phyloP scores from a whole-genome alignment of 64 coral and sea anemone genomes.

The Montipora efflorescens region DNA sequence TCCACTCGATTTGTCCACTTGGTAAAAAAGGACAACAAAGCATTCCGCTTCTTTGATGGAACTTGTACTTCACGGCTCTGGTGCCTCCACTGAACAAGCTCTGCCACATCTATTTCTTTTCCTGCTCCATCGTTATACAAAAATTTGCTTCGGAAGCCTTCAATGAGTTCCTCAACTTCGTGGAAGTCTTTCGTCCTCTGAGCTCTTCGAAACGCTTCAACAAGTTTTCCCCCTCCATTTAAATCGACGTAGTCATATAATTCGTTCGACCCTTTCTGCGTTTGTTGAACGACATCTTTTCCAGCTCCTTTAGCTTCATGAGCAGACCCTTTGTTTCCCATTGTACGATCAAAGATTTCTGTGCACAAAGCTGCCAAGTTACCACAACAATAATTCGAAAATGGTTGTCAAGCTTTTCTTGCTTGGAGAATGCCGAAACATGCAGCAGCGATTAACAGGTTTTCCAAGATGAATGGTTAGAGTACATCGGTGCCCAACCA shows the following conservation, averaged over 20 bases:
- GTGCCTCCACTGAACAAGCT: constrained; percentile 66
- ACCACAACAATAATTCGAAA: neutral
- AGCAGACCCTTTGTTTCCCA: constrained; percentile 73
- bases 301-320: constrained; percentile 77
- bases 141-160: constrained; percentile 61
- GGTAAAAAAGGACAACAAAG: neutral
- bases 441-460: too few relatives aligned
- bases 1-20: constrained; percentile 10
- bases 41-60: neutral
- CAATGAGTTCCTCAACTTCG: constrained; percentile 71
- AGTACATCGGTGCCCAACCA: too few relatives aligned
- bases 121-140: constrained; percentile 80
- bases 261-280: constrained; percentile 67
- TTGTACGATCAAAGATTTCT: neutral
- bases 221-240: constrained; percentile 68
- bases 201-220: constrained; percentile 75
- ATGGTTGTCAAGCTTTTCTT: neutral
- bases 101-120: constrained; percentile 63
- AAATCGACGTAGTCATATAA: constrained; percentile 77
- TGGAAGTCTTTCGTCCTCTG: constrained; percentile 69
- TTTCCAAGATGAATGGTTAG: too few relatives aligned
- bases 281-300: constrained; percentile 93
- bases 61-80: constrained; percentile 50
- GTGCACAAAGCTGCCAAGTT: neutral
- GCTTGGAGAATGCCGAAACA: too few relatives aligned